Percentiles rank a stretch among this genome's conserved stretches.
These are phyloP conservation scores for Thunnus maccoyii DNA, from an alignment of 2,113 vertebrate genomes.

Conservation along the genomic window DNA sequence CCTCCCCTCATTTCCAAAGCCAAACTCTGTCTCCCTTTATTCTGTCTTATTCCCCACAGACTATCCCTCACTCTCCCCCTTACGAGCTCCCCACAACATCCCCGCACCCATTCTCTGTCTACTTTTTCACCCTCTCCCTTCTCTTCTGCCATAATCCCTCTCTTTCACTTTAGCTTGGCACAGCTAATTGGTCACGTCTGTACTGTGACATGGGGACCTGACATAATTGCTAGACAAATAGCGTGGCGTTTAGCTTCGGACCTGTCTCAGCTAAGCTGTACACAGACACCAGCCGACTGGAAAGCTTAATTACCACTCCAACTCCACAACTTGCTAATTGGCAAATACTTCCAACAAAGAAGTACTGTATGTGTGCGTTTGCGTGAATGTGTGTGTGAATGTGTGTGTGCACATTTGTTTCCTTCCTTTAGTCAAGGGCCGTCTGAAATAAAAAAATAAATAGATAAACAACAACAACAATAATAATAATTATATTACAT, in stretches of 20 bases:
- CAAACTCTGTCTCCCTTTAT: conserved; percentile 55
- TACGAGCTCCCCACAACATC: conserved; percentile 32
- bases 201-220: conserved; percentile 82
- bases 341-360: conserved; percentile 76
- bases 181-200: conserved; percentile 86
- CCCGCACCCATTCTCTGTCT: conserved; percentile 48
- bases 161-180: conserved; percentile 75
- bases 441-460: not conserved
- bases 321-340: conserved; percentile 80
- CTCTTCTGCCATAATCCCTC: conserved; percentile 80
- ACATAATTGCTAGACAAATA: conserved; percentile 86
- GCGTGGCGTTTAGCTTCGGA: conserved; percentile 80
- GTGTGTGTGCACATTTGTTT: conserved; percentile 42
- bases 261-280: conserved; percentile 79
- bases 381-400: conserved; percentile 20
- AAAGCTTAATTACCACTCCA: conserved; percentile 81
- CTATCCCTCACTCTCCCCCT: conserved; percentile 28
- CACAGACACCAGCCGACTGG: conserved; percentile 77
- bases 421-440: conserved; percentile 14
- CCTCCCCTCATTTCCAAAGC: conserved; percentile 55
- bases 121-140: conserved; percentile 68
- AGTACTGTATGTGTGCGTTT: conserved; percentile 38
- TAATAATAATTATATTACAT: not conserved
- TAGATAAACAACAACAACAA: not conserved
- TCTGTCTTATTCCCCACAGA: conserved; percentile 64